These are phyloP conservation scores for Unio pictorum DNA, from an alignment of 2,888 invertebrate species.

Conservation along the genomic window DNA sequence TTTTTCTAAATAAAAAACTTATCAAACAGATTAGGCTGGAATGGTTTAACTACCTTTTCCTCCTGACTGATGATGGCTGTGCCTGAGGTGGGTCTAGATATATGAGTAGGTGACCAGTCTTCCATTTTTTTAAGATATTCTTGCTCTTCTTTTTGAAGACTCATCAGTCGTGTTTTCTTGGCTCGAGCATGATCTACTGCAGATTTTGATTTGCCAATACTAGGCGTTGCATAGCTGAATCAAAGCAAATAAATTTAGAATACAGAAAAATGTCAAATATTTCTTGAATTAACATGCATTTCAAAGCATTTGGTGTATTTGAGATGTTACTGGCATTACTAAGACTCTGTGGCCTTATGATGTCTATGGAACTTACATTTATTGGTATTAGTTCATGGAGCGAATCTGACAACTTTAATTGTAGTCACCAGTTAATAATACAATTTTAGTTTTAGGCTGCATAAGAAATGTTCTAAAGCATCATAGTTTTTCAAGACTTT, in stretches of 20 bases:
- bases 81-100: constrained; percentile 27
- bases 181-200: constrained; percentile 55
- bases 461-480: no score
- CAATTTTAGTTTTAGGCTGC: no score
- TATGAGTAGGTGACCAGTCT: constrained; percentile 45
- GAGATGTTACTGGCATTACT: no score
- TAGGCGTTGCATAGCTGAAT: constrained; percentile 48
- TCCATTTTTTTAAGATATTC: constrained; percentile 41
- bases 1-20: no score
- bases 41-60: constrained; percentile 31
- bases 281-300: neutral
- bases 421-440: no score
- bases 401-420: no score
- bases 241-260: neutral
- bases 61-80: constrained; percentile 22
- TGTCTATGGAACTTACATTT: no score
- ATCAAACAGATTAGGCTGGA: no score
- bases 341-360: no score
- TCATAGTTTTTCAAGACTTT: no score
- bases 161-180: constrained; percentile 43
- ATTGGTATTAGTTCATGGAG: no score
- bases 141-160: constrained; percentile 55
- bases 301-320: no score
- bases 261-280: neutral
- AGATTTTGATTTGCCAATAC: constrained; percentile 56